Percentiles rank a stretch among this genome's conserved stretches.
These are phyloP conservation scores for Cephalopterus ornatus DNA, from an alignment of 2,113 vertebrate species.

Conservation along the genomic window DNA sequence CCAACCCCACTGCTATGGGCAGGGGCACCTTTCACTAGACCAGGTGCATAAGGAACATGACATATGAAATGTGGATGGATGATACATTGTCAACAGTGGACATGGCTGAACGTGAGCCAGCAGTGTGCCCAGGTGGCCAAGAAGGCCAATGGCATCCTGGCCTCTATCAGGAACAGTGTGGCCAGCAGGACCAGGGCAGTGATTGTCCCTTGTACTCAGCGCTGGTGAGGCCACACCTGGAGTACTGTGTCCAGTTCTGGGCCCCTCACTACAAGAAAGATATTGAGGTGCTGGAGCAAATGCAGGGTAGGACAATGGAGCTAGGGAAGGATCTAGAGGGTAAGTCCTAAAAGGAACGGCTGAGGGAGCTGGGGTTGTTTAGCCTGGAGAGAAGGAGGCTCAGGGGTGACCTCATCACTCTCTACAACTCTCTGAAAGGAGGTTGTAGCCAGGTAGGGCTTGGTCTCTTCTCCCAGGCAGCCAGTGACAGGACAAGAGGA, in stretches of 20 bases:
- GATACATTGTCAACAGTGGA: too few species aligned
- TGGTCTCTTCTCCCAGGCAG: background rate
- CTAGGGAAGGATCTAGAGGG: background rate
- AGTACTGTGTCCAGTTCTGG: background rate
- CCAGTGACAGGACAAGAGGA: background rate
- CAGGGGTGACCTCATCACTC: background rate
- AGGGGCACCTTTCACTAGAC: background rate
- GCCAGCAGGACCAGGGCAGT: too few species aligned
- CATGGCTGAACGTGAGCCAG: too few species aligned
- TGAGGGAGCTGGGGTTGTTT: background rate
- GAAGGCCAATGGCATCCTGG: too few species aligned
- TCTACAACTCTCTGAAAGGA: background rate
- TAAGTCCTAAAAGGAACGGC: background rate
- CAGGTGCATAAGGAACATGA: background rate
- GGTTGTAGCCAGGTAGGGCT: background rate
- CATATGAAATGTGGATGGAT: too few species aligned
- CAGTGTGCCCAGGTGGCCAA: too few species aligned
- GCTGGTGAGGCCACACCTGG: too few species aligned
- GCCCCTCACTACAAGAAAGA: background rate
- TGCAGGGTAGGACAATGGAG: background rate
- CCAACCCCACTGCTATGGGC: background rate
- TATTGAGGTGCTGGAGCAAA: background rate
- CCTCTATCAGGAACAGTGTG: too few species aligned
- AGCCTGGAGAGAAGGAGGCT: background rate
- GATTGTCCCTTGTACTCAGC: too few species aligned